Base-by-base conservation (phyloP, 64 coral and sea anemone genomes). In the Stichodactyla mertensii region DNA sequence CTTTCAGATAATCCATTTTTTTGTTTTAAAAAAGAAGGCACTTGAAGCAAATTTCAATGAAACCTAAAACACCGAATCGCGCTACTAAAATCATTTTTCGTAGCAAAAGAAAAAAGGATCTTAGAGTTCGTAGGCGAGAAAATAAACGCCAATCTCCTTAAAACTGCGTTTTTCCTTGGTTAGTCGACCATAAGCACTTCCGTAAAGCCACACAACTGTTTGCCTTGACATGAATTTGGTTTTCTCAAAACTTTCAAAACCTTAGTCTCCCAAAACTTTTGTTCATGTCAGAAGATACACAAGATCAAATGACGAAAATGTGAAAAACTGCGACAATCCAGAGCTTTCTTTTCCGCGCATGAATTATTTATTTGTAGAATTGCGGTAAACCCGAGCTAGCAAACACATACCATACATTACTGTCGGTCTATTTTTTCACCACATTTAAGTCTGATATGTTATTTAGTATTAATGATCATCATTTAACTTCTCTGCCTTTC, bases 291-390 rank as follows among this genome's bases (percentile, higher is more conserved):
- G 9, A n/a, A 81, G 78, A 81, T 81, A 45, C 36, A 45, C 36
- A 81, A 55, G 78, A 81, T 81, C 69, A 74, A 74, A 74, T 74
- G 69, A 74, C 69, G 26, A 74, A 81, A 55, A 55, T 81, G 12
- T 19, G 6, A 55, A 81, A 53, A 55, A 81, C 16, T 16, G 54
- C 83, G 19, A 13, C 53, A 5, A 85, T 85, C 83, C 24, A 85
- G 83, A 85, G 56, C 64, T 58, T 85, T 85, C 83, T 85, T 64
- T 18, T 28, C 18, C 7, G 61, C 10, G 7, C 55, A 85, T 85
- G 83, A 85, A 85, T 85, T 61, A 85, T 85, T 85, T n/a, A 85
- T 61, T 53, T 28, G 83, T 85, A n/a, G 55, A 51, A 0, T 85
- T 61, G 83, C 54, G 83, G 83, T 85, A 61, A 24, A 52, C 83